Percentiles rank a stretch among this genome's conserved stretches.
Evolutionary conservation across 2,888 invertebrate species (phyloP).

Genomic region (Lepidonotus clava): DNA sequence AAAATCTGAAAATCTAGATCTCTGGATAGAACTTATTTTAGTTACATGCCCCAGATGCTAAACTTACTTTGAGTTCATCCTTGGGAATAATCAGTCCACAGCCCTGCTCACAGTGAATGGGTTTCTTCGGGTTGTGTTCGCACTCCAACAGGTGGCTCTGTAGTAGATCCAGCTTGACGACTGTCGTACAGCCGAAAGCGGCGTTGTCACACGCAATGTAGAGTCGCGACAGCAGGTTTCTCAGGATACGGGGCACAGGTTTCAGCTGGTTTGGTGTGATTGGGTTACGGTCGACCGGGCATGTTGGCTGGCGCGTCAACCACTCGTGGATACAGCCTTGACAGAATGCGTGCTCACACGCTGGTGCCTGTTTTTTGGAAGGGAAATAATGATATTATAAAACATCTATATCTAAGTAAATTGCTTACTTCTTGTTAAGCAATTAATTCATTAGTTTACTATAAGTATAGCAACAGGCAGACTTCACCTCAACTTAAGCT

Average conservation of each 20-base stretch:
- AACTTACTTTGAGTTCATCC: slow-evolving; percentile 89
- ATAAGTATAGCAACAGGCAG: no score
- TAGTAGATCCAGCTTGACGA: slow-evolving; percentile 92
- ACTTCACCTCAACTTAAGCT: no score
- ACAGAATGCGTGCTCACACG: slow-evolving; percentile 98
- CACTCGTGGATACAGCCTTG: slow-evolving; percentile 95
- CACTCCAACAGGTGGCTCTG: slow-evolving; percentile 90
- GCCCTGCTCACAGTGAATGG: slow-evolving; percentile 94
- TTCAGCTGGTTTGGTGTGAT: slow-evolving; percentile 92
- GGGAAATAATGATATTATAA: no score
- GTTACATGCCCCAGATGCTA: not conserved
- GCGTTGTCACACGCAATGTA: slow-evolving; percentile 95
- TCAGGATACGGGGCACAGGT: slow-evolving; percentile 94
- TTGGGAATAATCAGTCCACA: slow-evolving; percentile 97
- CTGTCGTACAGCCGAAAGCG: slow-evolving; percentile 90
- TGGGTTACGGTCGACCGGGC: slow-evolving; percentile 95
- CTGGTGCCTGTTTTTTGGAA: slow-evolving; percentile 96
- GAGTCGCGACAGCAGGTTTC: slow-evolving; percentile 92
- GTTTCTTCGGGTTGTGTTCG: slow-evolving; percentile 95
- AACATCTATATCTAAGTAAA: no score
- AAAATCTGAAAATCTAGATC: no score
- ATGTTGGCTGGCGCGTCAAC: slow-evolving; percentile 95
- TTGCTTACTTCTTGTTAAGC: no score
- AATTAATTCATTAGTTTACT: no score
- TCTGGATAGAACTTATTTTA: no score